Conservation (phyloP, 2,113 vertebrate genomes). For the Protobothrops flavoviridis region DNA sequence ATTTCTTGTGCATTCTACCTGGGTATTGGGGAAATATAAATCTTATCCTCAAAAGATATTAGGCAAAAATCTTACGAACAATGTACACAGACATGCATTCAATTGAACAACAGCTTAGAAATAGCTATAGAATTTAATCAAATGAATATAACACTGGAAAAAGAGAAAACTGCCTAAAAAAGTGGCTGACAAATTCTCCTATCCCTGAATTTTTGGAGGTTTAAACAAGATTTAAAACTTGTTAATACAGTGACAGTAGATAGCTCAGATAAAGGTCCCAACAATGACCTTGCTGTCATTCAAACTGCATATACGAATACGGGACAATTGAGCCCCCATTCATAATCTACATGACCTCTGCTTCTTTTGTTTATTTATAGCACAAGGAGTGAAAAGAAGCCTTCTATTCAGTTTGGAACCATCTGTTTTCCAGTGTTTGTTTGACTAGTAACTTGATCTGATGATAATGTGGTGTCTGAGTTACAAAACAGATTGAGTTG, state of each 20-base stretch:
- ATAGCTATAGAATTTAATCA: background rate
- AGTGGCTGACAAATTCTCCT: background rate
- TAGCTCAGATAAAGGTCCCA: background rate
- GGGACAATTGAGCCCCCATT: conserved; percentile 1
- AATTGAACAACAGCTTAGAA: background rate
- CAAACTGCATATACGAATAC: background rate
- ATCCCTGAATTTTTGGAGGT: background rate
- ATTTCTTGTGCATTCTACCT: background rate
- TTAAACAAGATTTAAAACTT: background rate
- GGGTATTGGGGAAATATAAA: background rate
- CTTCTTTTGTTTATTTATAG: conserved; percentile 30
- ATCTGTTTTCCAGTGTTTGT: conserved; percentile 48
- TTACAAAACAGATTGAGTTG: conserved; percentile 25
- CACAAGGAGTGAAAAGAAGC: conserved; percentile 5
- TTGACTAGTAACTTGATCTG: conserved; percentile 41
- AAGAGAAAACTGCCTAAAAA: background rate
- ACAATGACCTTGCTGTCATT: conserved; percentile 21
- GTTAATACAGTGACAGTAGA: conserved; percentile 1
- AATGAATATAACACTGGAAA: background rate
- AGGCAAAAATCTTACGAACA: background rate
- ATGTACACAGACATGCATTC: background rate
- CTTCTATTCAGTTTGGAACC: conserved; percentile 30
- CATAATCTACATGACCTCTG: conserved; percentile 8
- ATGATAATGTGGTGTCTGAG: conserved; percentile 37
- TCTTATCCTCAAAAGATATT: background rate